phyloP scores from a whole-genome alignment of 2,113 vertebrate genomes.

The Hyperopisus bebe region DNA sequence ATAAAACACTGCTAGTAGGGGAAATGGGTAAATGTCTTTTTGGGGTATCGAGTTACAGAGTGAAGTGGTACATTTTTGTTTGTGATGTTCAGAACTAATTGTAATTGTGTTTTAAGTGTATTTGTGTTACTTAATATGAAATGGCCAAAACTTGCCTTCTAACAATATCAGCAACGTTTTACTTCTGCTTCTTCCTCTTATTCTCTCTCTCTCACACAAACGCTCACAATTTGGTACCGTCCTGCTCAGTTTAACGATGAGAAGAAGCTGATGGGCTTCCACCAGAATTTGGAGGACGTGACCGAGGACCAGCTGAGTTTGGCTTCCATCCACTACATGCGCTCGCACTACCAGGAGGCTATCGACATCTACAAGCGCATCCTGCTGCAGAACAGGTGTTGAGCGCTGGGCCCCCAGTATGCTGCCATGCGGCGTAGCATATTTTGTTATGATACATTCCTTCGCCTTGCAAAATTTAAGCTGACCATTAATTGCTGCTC shows the following conservation, averaged over 20 bases:
- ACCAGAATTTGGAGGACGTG: conserved; percentile 92
- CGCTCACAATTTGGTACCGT: background rate
- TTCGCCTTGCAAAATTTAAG: background rate
- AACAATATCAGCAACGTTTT: background rate
- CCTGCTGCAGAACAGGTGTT: conserved; percentile 81
- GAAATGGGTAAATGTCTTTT: background rate
- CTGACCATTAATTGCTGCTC: background rate
- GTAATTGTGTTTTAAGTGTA: background rate
- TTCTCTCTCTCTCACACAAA: conserved; percentile 22
- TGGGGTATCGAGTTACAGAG: background rate
- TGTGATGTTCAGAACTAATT: background rate
- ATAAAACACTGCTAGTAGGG: background rate
- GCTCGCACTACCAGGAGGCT: conserved; percentile 94
- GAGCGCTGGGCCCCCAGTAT: background rate
- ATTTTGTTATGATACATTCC: background rate
- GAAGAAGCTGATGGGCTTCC: conserved; percentile 90
- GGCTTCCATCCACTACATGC: conserved; percentile 97
- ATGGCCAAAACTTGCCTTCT: background rate
- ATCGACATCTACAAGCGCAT: conserved; percentile 97
- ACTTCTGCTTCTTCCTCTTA: background rate
- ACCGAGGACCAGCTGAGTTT: conserved; percentile 96
- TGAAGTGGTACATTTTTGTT: background rate
- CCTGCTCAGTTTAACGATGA: conserved; percentile 83
- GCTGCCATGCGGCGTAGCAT: background rate
- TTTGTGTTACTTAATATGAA: background rate